Conservation (phyloP, 1,140 invertebrate genomes). For the Euwallacea similis region DNA sequence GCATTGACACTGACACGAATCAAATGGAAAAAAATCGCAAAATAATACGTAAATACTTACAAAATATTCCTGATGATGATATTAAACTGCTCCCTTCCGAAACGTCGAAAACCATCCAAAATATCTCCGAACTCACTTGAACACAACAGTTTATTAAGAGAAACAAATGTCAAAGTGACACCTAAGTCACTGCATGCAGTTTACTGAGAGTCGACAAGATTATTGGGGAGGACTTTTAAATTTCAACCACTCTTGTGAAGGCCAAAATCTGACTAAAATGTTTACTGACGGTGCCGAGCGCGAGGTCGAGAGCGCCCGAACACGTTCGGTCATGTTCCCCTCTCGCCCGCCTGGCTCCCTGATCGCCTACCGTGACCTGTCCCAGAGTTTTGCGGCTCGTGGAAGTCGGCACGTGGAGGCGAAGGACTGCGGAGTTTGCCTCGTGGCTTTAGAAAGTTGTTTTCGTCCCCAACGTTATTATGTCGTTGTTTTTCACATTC, state of each 20-base stretch:
- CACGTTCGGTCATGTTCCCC: neutral
- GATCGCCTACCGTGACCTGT: constrained; percentile 42
- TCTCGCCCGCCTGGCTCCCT: constrained; percentile 22
- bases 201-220: no score
- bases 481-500: constrained; percentile 10
- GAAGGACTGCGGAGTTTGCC: constrained; percentile 46
- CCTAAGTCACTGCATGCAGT: no score
- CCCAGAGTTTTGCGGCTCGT: constrained; percentile 46
- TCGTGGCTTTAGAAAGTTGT: constrained; percentile 29
- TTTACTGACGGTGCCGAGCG: constrained; percentile 30
- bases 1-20: no score
- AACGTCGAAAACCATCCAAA: constrained; percentile 7
- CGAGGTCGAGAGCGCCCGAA: constrained; percentile 16
- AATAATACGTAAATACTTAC: neutral
- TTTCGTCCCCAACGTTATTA: constrained; percentile 13
- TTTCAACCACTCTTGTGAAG: constrained; percentile 36
- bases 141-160: no score
- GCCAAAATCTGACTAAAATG: constrained; percentile 39
- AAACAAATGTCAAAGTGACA: no score
- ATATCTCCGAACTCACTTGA: no score
- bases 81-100: neutral
- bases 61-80: neutral
- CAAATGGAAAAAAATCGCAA: neutral
- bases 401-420: constrained; percentile 52
- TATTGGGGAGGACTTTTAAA: constrained; percentile 21